These are phyloP conservation scores for Coecobrya sp. DNA, from an alignment of 2,888 invertebrate species.

Conservation along the genomic window DNA sequence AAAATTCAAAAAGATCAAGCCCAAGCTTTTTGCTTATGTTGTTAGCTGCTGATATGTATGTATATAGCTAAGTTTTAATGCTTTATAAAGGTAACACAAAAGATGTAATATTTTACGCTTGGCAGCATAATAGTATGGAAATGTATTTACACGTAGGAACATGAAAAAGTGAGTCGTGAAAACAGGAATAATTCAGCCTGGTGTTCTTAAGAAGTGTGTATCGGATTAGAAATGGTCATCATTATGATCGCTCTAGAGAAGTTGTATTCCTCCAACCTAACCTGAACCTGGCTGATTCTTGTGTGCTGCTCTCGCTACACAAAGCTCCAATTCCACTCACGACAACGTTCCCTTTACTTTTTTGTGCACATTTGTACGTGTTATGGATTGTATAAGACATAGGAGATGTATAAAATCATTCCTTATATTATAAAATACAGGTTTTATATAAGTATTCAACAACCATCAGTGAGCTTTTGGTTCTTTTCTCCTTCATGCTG, in stretches of 20 bases:
- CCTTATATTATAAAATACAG: neutral
- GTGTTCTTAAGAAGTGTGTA: neutral
- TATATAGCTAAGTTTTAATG: neutral
- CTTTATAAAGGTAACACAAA: neutral
- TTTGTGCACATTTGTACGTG: neutral
- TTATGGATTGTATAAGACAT: neutral
- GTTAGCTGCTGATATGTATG: neutral
- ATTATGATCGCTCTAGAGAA: conserved; percentile 41
- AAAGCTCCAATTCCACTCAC: conserved; percentile 45
- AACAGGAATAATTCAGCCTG: neutral
- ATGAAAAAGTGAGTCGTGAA: neutral
- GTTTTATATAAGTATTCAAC: conserved; percentile 10
- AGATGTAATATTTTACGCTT: neutral
- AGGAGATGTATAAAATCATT: no score
- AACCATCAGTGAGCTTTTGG: conserved; percentile 29
- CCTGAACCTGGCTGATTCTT: neutral
- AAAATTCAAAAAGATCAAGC: conserved; percentile 47
- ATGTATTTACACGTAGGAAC: neutral
- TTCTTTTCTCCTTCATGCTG: conserved; percentile 50
- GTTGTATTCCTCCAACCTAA: conserved; percentile 28
- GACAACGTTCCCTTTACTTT: neutral
- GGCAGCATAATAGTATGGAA: neutral
- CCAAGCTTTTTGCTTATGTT: conserved; percentile 26
- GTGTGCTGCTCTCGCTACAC: neutral
- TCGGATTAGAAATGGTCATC: conserved; percentile 50